Base-by-base conservation (phyloP, 2,113 vertebrate genomes). In the Menidia beryllina region DNA sequence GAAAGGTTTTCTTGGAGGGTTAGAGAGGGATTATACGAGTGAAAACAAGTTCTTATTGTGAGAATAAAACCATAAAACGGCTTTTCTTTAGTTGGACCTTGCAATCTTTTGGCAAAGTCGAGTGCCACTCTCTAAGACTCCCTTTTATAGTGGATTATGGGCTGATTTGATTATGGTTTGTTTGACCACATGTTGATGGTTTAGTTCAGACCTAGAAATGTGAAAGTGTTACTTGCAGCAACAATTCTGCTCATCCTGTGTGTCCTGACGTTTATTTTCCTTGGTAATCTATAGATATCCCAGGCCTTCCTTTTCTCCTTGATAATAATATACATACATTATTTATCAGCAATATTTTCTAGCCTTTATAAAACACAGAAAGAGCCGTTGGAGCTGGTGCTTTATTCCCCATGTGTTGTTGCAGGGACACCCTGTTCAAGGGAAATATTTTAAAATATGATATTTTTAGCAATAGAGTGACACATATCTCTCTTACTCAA, bases 1-100 rank as follows among this genome's bases (percentile, higher is more conserved):
- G 68, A 72, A 58, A 73, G 69, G 43, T 76, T 85, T 88, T 86
- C 86, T 82, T 74, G 62, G 88, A 86, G 79, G 39, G 67, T 77
- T 62, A 25, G 52, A 77, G 49, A 68, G 41, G 17, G 65, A 83
- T 85, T 79, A 62, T 12, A 10, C 34, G 51, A 38, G 9, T 74
- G 62, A 83, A 77, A 71, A 68, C 71, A 75, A 77, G 25, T 70
- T 84, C 72, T 86, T 81, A 47, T 82, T 71, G 72, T 70, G 41
- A 58, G 75, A 70, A 25, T 74, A 66, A 47, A 64, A 23, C 25
- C 1, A 12, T 1, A 24, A 65, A 15, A n/a, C 1, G 17, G 19
- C 39, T 53, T 36, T 43, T 64, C 47, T 21, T 19, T 27, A 30
- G 34, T 59, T 11, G 36, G 30, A 12, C 3, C n/a, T 25, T 12